Conservation (phyloP, 2,113 vertebrate species). For the Mesocricetus auratus region DNA sequence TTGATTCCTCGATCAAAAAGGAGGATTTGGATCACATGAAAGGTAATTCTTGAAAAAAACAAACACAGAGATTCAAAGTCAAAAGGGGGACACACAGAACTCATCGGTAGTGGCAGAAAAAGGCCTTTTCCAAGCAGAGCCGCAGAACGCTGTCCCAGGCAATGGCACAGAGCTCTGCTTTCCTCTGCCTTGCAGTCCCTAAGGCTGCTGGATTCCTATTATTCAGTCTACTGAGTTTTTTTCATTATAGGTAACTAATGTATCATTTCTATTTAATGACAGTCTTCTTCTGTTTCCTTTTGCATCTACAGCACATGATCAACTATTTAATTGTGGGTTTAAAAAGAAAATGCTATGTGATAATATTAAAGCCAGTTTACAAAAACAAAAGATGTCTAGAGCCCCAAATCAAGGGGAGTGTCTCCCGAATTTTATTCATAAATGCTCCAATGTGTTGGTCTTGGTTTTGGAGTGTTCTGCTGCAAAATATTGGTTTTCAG, state of each 20-base stretch:
- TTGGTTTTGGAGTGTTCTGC: background rate
- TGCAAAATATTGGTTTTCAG: background rate
- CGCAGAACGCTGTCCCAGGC: background rate
- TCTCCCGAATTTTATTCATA: background rate
- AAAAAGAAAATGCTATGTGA: constrained; percentile 53
- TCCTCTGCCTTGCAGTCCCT: constrained; percentile 60
- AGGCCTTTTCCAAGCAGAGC: constrained; percentile 10
- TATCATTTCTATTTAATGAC: constrained; percentile 74
- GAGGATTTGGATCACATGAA: constrained; percentile 76
- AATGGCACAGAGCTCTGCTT: background rate
- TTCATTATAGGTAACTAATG: constrained; percentile 80
- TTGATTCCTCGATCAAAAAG: constrained; percentile 76
- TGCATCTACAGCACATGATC: constrained; percentile 79
- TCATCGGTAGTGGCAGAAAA: constrained; percentile 27
- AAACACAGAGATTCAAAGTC: constrained; percentile 73
- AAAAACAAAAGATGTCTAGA: background rate
- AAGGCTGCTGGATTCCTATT: constrained; percentile 55
- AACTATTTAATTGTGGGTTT: constrained; percentile 72
- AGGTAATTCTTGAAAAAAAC: constrained; percentile 77
- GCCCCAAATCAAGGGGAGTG: background rate
- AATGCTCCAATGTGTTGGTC: background rate
- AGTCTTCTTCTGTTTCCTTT: constrained; percentile 75
- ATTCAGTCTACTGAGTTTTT: constrained; percentile 80
- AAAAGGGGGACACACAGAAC: constrained; percentile 72
- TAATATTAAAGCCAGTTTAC: background rate